These are phyloP conservation scores for Ariopsis seemanni DNA, from an alignment of 2,113 vertebrate species.

Conservation along the genomic window DNA sequence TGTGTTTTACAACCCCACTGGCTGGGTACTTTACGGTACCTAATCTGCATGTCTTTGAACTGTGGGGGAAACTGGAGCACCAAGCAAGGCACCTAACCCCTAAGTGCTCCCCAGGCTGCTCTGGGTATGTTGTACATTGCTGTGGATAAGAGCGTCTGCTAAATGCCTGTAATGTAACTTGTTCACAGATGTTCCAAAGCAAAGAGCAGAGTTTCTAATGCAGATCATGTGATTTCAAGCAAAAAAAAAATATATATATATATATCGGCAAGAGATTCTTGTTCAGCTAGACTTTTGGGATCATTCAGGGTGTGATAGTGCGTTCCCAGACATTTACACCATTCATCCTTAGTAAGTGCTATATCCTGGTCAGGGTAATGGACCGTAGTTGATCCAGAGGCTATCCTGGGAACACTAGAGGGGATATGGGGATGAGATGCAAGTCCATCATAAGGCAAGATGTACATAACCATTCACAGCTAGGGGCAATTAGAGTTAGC, in stretches of 20 bases:
- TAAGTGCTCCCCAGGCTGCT: no score
- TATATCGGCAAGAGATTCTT: background rate
- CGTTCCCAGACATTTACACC: background rate
- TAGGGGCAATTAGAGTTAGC: background rate
- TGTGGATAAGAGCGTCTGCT: no score
- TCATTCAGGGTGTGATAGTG: background rate
- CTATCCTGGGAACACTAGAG: background rate
- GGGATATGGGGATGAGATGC: background rate
- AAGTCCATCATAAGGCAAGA: background rate
- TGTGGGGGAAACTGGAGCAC: no score
- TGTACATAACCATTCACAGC: background rate
- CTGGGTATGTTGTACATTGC: no score
- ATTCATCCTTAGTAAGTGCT: background rate
- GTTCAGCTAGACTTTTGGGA: background rate
- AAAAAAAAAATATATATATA: background rate
- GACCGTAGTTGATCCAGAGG: background rate
- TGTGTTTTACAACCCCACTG: no score
- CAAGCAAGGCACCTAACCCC: no score
- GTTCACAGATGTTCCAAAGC: background rate
- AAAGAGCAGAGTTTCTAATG: background rate
- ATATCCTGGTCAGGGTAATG: background rate
- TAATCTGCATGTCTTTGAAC: no score
- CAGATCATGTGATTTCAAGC: background rate
- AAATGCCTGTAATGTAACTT: no score
- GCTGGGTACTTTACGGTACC: no score